Conservation (phyloP, 2,113 vertebrate species). For the Leptodactylus fuscus region DNA sequence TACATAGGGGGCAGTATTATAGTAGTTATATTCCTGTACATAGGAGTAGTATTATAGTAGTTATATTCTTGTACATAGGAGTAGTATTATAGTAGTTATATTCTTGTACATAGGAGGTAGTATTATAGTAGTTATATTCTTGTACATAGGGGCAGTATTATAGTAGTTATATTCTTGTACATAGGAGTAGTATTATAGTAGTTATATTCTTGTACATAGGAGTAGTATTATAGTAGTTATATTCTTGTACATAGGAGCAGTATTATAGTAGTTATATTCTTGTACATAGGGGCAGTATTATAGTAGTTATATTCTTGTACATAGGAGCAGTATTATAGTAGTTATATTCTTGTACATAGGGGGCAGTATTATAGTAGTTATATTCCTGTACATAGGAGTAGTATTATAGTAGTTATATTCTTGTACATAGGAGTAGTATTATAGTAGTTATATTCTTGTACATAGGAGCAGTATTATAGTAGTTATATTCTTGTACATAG, state of each 20-base stretch:
- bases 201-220: neutral
- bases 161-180: slow-evolving; percentile 17
- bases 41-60: slow-evolving; percentile 2
- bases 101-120: slow-evolving; percentile 1
- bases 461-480: too few relatives aligned
- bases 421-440: too few relatives aligned
- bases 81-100: slow-evolving; percentile 12
- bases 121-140: slow-evolving; percentile 16
- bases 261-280: too few relatives aligned
- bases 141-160: slow-evolving; percentile 9
- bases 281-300: too few relatives aligned
- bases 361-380: too few relatives aligned
- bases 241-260: too few relatives aligned
- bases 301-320: too few relatives aligned
- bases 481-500: neutral
- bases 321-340: too few relatives aligned
- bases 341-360: too few relatives aligned
- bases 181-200: slow-evolving; percentile 2
- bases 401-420: neutral
- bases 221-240: neutral
- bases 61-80: slow-evolving; percentile 1
- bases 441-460: too few relatives aligned
- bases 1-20: neutral
- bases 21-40: too few relatives aligned
- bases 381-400: too few relatives aligned